Conservation (phyloP, 1,140 invertebrate genomes). For the Oppia nitens region DNA sequence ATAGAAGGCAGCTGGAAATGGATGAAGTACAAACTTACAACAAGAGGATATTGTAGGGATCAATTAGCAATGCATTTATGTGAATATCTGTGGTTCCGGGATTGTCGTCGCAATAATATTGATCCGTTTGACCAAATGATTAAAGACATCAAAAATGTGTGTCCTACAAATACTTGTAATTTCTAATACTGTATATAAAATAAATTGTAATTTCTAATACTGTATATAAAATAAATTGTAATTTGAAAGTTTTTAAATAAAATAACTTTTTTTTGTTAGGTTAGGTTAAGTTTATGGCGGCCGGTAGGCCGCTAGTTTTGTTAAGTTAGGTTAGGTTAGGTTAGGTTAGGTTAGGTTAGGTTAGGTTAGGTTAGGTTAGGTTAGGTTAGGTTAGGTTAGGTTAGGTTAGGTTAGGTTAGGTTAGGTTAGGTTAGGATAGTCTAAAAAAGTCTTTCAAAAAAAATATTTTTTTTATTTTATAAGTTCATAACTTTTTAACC, state of each 20-base stretch:
- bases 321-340: neutral
- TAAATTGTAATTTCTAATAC: too few relatives aligned
- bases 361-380: neutral
- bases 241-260: conserved; percentile 13
- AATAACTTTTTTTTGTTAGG: neutral
- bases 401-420: too few relatives aligned
- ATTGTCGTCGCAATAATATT: neutral
- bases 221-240: conserved; percentile 6
- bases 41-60: neutral
- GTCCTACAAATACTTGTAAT: too few relatives aligned
- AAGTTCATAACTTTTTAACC: too few relatives aligned
- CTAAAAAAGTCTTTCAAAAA: too few relatives aligned
- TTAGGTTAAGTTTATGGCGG: neutral
- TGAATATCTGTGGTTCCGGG: neutral
- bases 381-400: too few relatives aligned
- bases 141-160: neutral
- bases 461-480: too few relatives aligned
- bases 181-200: too few relatives aligned
- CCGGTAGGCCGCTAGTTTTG: too few relatives aligned
- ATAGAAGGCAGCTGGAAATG: conserved; percentile 10
- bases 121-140: neutral
- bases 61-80: neutral
- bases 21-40: neutral
- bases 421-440: too few relatives aligned
- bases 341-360: neutral